A percentile compares a stretch with the other conserved stretches of the same genome.
Conservation (phyloP, 2,888 invertebrate genomes). For the Keiferia lycopersicella region DNA sequence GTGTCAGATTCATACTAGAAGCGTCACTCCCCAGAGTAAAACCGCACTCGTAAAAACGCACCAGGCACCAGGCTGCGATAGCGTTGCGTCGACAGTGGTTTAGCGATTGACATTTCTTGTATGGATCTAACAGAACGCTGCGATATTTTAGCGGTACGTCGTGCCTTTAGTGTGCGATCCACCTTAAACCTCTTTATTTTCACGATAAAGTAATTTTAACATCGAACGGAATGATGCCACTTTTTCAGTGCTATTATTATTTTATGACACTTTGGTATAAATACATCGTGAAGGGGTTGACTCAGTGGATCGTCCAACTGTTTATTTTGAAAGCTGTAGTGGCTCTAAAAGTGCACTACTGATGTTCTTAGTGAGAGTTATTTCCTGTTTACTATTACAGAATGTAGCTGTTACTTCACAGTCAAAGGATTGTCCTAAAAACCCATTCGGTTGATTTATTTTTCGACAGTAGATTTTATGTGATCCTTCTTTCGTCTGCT, state of each 20-base stretch:
- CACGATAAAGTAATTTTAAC: too few species aligned
- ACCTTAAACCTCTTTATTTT: too few species aligned
- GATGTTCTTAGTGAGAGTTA: conserved; percentile 8
- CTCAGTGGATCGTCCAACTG: neutral
- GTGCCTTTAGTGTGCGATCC: too few species aligned
- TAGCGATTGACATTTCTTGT: too few species aligned
- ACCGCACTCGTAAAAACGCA: too few species aligned
- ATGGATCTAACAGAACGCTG: too few species aligned
- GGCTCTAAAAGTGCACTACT: conserved; percentile 3
- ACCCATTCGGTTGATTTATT: neutral
- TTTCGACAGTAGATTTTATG: neutral
- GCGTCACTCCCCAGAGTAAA: too few species aligned
- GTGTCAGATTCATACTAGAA: too few species aligned
- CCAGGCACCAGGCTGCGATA: too few species aligned
- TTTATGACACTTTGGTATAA: conserved; percentile 7
- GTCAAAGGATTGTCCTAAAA: neutral
- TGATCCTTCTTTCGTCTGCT: too few species aligned
- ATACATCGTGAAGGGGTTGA: conserved; percentile 10
- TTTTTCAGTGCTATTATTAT: conserved; percentile 3
- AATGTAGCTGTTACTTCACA: conserved; percentile 6
- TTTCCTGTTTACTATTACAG: conserved; percentile 8
- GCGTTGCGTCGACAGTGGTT: too few species aligned
- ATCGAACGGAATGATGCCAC: neutral
- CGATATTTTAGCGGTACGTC: too few species aligned
- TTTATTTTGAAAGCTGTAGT: neutral